phyloP scores from a whole-genome alignment of 2,113 vertebrate genomes.

The Hypomesus transpacificus region DNA sequence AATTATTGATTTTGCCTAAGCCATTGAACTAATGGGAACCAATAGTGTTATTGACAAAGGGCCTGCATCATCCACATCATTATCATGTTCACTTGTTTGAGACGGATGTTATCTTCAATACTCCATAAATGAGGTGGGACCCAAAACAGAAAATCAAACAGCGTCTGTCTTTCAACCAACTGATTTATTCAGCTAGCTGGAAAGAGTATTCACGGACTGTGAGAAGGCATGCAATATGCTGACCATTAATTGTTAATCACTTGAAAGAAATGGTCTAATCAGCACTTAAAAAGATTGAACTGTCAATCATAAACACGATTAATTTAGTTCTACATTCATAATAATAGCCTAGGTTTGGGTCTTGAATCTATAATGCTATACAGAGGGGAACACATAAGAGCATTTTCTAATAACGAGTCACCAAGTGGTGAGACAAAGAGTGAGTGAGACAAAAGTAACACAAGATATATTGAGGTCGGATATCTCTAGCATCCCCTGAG shows the following conservation, averaged over 20 bases:
- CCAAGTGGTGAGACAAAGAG: no score
- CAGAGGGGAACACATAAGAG: neutral
- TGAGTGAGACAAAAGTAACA: no score
- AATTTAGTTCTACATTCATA: constrained; percentile 36
- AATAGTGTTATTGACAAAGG: neutral
- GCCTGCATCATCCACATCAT: neutral
- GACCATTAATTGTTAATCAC: constrained; percentile 52
- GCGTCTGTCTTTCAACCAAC: no score
- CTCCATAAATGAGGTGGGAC: no score
- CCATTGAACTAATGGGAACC: neutral
- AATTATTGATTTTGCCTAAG: neutral
- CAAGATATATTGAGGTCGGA: no score
- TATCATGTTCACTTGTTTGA: neutral
- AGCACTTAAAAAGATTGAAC: constrained; percentile 52
- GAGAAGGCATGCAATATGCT: neutral
- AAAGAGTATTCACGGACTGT: no score
- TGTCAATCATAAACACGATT: constrained; percentile 30
- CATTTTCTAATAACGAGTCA: neutral
- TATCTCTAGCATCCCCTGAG: no score
- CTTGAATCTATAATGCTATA: constrained; percentile 26
- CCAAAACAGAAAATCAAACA: no score
- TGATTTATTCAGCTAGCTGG: no score
- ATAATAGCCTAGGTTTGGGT: constrained; percentile 24
- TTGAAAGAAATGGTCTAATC: constrained; percentile 49
- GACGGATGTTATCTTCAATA: no score